Evolutionary conservation across 2,113 vertebrate species (phyloP), one percentile per base, ranked within the genome.

Genomic region (Mormyrus iriodes): DNA sequence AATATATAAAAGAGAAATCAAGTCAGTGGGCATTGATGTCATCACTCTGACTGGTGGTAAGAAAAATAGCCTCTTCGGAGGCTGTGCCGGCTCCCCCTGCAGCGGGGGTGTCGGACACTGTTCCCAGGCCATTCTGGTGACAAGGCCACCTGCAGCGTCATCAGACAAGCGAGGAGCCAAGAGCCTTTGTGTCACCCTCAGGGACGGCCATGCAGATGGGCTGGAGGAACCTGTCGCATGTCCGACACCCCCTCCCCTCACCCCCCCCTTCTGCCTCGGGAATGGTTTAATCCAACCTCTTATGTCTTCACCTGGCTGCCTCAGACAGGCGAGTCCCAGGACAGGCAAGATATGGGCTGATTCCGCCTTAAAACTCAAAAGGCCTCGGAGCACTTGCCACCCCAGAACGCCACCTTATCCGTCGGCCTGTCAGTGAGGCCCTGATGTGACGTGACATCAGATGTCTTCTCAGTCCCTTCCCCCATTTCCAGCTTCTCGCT

Each of bases 341-440:
- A 79, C 3, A 42, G 21, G 48, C 1, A 49, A 12, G 51, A 42
- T 55, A 58, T 19, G 90, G 51, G 83, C 61, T 69, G 85, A 90
- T 90, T 58, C 86, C 82, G 89, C 15, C 61, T 89, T 85, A 48
- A 48, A 86, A 85, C 88, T 87, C 76, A 88, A 89, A 48, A 55
- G 49, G 52, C 85, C 21, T 76, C 17, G 35, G 73, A 87, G 19
- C 21, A 8, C 65, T 73, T 84, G 85, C 85, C 35, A 61, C 48
- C 35, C 46, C 6, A 17, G 19, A 10, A 44, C 58, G 1, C 88
- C 53, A 19, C 73, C 69, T 73, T 31, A 19, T 86, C 88, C 89
- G 88, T 90, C 90, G 87, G 49, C 55, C 46, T 89, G 89, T 90
- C 90, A 88, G 85, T 6, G 10, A 19, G 13, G 88, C 88, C 85